Base-by-base conservation (phyloP, 1,140 invertebrate species). In the Phortica variegata region DNA sequence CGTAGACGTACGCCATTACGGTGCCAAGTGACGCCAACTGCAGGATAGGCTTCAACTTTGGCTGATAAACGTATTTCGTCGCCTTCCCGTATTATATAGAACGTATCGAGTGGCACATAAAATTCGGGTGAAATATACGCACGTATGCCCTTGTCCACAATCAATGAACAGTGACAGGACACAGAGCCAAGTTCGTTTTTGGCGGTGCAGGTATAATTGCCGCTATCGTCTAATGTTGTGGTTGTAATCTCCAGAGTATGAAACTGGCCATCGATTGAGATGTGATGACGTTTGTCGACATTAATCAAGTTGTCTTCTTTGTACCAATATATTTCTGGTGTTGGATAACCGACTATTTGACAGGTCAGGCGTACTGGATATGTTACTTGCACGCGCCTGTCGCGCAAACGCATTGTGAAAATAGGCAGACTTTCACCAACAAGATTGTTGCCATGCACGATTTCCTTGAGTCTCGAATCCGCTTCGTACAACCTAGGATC, bases 311-410 rank as follows among this genome's bases (percentile, higher is more conserved):
- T 66, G 1, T 84, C 87, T 62, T 95, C 84, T 69, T 89, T 93
- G 50, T 80, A 83, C 93, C 93, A 97, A 2, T 79, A 81, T 5
- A 94, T 78, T 13, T 81, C 79, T 0, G 91, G 87, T 6, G 79
- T 74, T 1, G 92, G 92, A 62, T 83, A 81, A 2, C 90, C 93
- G 7, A 85, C 82, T 12, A 89, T 83, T 77, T 93, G 89, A 74
- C 95, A 92, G 2, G 91, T 90, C 17, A 97, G 80, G 53, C 88
- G 85, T 40, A 88, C 92, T 10, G 85, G 92, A 80, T 89, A 92
- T 0, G 87, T 87, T 5, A 85, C 82, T 68, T 91, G 87, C 0
- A 92, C 87, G 7, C 88, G 80, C 42, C 90, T 81, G 68, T 93
- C 89, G n/a, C 88, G 81, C 18, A 94, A 77, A 17, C 89, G 82